Evolutionary conservation across 2,888 invertebrate genomes (phyloP).

Genomic region (Catocala nupta): DNA sequence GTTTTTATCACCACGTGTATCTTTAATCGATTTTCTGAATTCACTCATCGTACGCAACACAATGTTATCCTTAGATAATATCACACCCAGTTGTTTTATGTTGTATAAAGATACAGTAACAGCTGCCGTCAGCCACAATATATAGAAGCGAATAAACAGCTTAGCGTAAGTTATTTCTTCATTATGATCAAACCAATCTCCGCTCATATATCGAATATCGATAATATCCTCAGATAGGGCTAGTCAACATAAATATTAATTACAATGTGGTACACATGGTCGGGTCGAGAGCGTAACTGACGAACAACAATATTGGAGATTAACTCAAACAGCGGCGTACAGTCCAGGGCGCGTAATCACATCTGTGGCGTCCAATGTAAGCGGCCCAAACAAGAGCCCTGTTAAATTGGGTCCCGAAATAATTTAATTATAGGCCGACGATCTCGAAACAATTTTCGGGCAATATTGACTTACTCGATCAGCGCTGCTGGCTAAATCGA

Average conservation of each 20-base stretch:
- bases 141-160: not conserved
- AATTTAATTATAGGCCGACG: slow-evolving; percentile 75
- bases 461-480: slow-evolving; percentile 69
- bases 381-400: slow-evolving; percentile 57
- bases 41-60: too few relatives aligned
- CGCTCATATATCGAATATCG: slow-evolving; percentile 3
- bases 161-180: slow-evolving; percentile 5
- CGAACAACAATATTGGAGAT: slow-evolving; percentile 52
- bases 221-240: slow-evolving; percentile 13
- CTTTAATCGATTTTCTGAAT: too few relatives aligned
- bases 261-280: slow-evolving; percentile 32
- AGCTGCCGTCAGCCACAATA: too few relatives aligned
- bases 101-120: too few relatives aligned
- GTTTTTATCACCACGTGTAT: too few relatives aligned
- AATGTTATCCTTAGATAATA: too few relatives aligned
- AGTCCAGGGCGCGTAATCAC: slow-evolving; percentile 52
- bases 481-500: slow-evolving; percentile 60
- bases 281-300: slow-evolving; percentile 34
- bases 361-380: slow-evolving; percentile 55
- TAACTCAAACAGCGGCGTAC: slow-evolving; percentile 44
- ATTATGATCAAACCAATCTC: slow-evolving; percentile 12
- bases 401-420: slow-evolving; percentile 64
- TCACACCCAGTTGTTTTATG: too few relatives aligned
- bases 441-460: slow-evolving; percentile 76
- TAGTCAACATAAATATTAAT: slow-evolving; percentile 27